These are phyloP conservation scores for Aphyosemion australe DNA, from an alignment of 2,113 vertebrate species.

Conservation along the genomic window DNA sequence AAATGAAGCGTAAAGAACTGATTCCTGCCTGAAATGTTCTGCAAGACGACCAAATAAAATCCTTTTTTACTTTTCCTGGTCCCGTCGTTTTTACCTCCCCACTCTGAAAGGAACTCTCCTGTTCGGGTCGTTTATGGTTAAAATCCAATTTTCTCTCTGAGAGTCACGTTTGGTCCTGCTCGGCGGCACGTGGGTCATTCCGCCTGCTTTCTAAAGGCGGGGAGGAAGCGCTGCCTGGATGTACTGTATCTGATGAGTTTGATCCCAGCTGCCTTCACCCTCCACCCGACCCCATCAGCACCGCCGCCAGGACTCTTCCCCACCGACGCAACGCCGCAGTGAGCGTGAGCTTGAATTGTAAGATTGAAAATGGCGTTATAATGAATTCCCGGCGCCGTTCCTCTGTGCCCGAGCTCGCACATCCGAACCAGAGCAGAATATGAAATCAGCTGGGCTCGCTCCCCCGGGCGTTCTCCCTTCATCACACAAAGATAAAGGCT, in stretches of 20 bases:
- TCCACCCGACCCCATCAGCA: neutral
- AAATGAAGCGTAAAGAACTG: too few species aligned
- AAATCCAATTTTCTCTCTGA: neutral
- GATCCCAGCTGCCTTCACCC: conserved; percentile 47
- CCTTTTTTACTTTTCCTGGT: neutral
- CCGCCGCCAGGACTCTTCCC: conserved; percentile 23
- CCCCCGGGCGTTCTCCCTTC: conserved; percentile 47
- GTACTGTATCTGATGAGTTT: conserved; percentile 54
- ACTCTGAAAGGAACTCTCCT: neutral
- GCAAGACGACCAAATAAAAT: neutral
- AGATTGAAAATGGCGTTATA: conserved; percentile 55
- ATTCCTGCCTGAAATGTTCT: neutral
- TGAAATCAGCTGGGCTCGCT: conserved; percentile 36
- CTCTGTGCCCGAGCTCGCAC: conserved; percentile 37
- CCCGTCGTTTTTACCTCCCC: neutral
- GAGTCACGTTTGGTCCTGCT: neutral
- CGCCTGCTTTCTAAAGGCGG: neutral
- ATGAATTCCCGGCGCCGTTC: conserved; percentile 64
- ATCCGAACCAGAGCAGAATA: conserved; percentile 50
- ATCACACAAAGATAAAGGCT: conserved; percentile 55
- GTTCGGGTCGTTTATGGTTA: neutral
- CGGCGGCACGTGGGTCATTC: neutral
- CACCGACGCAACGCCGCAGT: conserved; percentile 6
- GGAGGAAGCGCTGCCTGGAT: neutral
- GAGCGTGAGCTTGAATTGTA: conserved; percentile 66